Base-by-base conservation (phyloP, 2,888 invertebrate genomes). In the Mythimna albipuncta region DNA sequence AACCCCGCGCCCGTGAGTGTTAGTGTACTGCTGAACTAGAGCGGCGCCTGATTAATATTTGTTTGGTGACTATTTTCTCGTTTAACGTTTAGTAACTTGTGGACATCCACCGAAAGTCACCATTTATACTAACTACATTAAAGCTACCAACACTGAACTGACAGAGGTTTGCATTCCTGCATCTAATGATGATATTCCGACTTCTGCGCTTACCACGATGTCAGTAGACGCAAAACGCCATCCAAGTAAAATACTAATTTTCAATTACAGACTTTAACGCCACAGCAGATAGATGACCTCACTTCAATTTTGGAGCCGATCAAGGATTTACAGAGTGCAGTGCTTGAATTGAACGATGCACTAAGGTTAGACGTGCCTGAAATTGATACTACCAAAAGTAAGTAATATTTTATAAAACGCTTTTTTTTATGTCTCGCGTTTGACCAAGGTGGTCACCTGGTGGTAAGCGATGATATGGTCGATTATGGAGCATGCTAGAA, bases 271-370 rank as follows among this genome's bases (percentile, higher is more conserved):
- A 58, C 58, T 58, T 58, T 58, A 32, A 90, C 94, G 11, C 94
- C 98, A 76, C 96, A 96, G n/a, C 96, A 98, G 62, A 97, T 98
- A 63, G 96, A 97, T 52, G 97, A 97, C 82, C 92, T 98, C 59
- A 94, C 97, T 6, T 95, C 97, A 2, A 97, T 97, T 79, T 93
- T 98, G 61, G 95, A 96, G 69, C 95, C 95, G 2, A 97, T 97
- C 57, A 97, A 97, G 82, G 97, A 97, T 79, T 88, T 96, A 26
- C 96, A 96, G 79, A 94, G 88, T 76, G 96, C 96, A 0, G 94
- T 96, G 19, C 89, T 96, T 0, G 95, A 96, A 74, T 87, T 96
- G 13, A 96, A 96, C 78, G 94, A 96, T 64, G 94, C 95, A 0
- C 86, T 96, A 32, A 90, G 95, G 81, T 84, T 96, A 59, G 96